Evolutionary conservation across 2,113 vertebrate species (phyloP).

Genomic region (Tamias sibiricus): DNA sequence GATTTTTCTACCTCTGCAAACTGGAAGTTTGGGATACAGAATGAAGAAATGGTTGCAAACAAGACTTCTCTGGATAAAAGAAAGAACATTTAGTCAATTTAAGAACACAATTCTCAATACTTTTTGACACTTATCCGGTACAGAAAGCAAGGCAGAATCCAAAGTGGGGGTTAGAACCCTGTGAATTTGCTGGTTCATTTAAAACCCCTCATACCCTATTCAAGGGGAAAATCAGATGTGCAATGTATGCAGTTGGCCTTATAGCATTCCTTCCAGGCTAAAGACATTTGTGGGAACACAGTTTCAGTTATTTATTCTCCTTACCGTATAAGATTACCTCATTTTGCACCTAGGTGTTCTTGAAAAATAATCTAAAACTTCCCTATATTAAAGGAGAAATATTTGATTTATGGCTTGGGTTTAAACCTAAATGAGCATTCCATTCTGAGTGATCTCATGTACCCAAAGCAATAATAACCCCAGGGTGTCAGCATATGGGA

Average conservation of each 20-base stretch:
- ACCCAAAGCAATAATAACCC: background rate
- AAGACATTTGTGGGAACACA: slow-evolving; percentile 35
- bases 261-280: slow-evolving; percentile 46
- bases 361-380: slow-evolving; percentile 64
- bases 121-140: slow-evolving; percentile 41
- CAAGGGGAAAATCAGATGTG: slow-evolving; percentile 41
- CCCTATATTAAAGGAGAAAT: slow-evolving; percentile 55
- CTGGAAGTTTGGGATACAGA: slow-evolving; percentile 54
- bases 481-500: background rate
- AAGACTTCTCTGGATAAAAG: slow-evolving; percentile 45
- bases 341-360: slow-evolving; percentile 60
- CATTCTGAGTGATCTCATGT: slow-evolving; percentile 48
- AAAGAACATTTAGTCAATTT: slow-evolving; percentile 62
- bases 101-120: slow-evolving; percentile 50
- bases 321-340: slow-evolving; percentile 39
- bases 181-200: slow-evolving; percentile 40
- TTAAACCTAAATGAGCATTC: slow-evolving; percentile 57
- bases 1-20: slow-evolving; percentile 72
- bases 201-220: slow-evolving; percentile 53
- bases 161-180: slow-evolving; percentile 6
- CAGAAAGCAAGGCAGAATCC: slow-evolving; percentile 51
- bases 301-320: slow-evolving; percentile 8
- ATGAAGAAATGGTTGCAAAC: slow-evolving; percentile 71
- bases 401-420: slow-evolving; percentile 63
- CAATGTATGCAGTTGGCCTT: slow-evolving; percentile 23